phyloP scores from a whole-genome alignment of 2,797 vertebrate species.

The Halcyon leucocephala region DNA sequence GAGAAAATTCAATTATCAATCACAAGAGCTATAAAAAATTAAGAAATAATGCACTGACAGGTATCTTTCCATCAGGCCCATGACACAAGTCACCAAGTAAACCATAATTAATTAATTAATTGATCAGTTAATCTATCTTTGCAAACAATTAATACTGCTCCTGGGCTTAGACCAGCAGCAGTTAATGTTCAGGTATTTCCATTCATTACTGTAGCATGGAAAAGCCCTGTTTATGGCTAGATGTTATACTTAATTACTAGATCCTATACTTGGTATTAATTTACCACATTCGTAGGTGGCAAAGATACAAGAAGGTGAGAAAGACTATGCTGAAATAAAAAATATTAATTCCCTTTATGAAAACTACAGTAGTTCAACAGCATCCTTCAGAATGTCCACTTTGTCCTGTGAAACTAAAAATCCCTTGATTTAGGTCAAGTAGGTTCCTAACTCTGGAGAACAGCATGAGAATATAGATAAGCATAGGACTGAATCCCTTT shows the following conservation, averaged over 20 bases:
- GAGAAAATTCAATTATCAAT: conserved; percentile 6
- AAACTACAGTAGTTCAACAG: not conserved
- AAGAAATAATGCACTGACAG: not conserved
- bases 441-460: not conserved
- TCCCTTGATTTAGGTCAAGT: not conserved
- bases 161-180: not conserved
- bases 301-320: not conserved
- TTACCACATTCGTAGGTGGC: not conserved
- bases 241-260: not conserved
- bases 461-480: not conserved
- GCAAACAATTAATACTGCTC: not conserved
- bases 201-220: not conserved
- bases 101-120: too few relatives aligned
- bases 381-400: not conserved
- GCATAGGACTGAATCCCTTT: not conserved
- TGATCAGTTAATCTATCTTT: not conserved
- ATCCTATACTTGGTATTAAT: not conserved
- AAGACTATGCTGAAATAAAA: not conserved
- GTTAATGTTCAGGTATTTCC: not conserved
- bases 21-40: not conserved
- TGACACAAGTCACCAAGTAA: not conserved
- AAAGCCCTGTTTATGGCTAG: not conserved
- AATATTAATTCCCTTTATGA: not conserved
- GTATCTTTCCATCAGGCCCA: not conserved
- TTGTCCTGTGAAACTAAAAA: not conserved